Evolutionary conservation across 2,888 invertebrate species (phyloP).

Genomic region (Drosophila austrosaltans): DNA sequence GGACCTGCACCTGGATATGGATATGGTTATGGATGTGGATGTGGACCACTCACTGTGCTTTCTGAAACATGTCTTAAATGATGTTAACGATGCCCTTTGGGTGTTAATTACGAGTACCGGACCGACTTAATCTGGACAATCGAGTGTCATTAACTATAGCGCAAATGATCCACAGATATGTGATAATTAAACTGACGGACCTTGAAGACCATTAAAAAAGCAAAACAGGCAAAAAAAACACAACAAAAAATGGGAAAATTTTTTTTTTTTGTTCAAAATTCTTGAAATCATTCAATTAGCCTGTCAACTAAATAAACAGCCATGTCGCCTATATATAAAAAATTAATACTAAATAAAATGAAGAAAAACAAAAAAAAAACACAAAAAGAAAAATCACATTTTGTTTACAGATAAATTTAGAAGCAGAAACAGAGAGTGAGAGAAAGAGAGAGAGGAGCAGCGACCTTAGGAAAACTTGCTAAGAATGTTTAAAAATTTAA

Average conservation of each 20-base stretch:
- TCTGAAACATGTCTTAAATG: constrained; percentile 63
- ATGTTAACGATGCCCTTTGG: constrained; percentile 80
- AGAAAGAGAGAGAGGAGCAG: constrained; percentile 10
- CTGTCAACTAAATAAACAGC: constrained; percentile 51
- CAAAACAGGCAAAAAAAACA: constrained; percentile 5
- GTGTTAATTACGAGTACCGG: constrained; percentile 71
- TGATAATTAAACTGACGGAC: constrained; percentile 66
- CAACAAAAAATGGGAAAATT: constrained; percentile 39
- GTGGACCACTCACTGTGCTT: constrained; percentile 51
- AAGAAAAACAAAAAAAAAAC: constrained; percentile 8
- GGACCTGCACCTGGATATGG: neutral
- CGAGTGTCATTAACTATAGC: constrained; percentile 67
- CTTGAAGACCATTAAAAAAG: constrained; percentile 41
- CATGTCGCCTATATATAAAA: constrained; percentile 40
- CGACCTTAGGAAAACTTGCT: constrained; percentile 45
- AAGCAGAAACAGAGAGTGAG: constrained; percentile 38
- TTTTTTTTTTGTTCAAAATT: constrained; percentile 34
- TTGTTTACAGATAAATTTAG: constrained; percentile 70
- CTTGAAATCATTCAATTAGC: constrained; percentile 69
- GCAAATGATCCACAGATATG: constrained; percentile 59
- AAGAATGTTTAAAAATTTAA: constrained; percentile 47
- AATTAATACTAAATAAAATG: constrained; percentile 15
- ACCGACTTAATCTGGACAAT: constrained; percentile 70
- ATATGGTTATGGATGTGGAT: no score
- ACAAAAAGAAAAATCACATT: constrained; percentile 16